Evolutionary conservation across 2,888 invertebrate genomes (phyloP), one percentile per base, ranked within the genome.

Genomic region (Trichopoda pennipes): DNA sequence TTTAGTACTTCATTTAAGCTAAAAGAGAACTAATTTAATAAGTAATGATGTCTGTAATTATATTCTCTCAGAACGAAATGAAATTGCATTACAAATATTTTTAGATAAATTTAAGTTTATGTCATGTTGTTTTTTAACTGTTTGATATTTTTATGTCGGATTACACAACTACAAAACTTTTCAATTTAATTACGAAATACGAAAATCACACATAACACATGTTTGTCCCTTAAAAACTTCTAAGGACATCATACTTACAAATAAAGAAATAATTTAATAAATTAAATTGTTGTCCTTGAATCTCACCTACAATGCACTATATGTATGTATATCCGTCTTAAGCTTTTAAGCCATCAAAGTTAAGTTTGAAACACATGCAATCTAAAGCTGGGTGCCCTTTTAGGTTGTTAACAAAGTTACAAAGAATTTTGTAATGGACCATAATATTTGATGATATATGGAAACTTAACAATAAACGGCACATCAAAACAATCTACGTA

Each of bases 391-490:
- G 55, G 56, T 63, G 32, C 63, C 56, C 38, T 55, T 56, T 72
- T 49, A 75, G 44, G 73, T 77, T 77, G 63, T 68, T 64, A 70
- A 74, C 73, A 70, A 81, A 76, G 75, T 79, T 82, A 75, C 82
- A 82, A 68, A 66, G 82, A 82, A 79, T 82, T 79, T 68, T 82
- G 79, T 76, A 76, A 82, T 66, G 72, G 75, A 75, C 79, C 75
- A 82, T 82, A 82, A 82, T 73, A 82, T 82, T 72, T 75, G 82
- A 82, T 82, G 75, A 79, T 79, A 82, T 82, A 82, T 82, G 82
- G 68, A 80, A 70, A 70, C 77, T 23, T 64, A 49, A 28, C 82
- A 75, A 82, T 79, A 82, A 82, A 82, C 79, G 82, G 82, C 82
- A 82, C 82, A 75, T 82, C 82, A 82, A 82, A 82, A 79, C 78